Percentiles rank a stretch among this genome's conserved stretches.
Conservation (phyloP, 1,140 invertebrate genomes). For the Contarinia nasturtii region DNA sequence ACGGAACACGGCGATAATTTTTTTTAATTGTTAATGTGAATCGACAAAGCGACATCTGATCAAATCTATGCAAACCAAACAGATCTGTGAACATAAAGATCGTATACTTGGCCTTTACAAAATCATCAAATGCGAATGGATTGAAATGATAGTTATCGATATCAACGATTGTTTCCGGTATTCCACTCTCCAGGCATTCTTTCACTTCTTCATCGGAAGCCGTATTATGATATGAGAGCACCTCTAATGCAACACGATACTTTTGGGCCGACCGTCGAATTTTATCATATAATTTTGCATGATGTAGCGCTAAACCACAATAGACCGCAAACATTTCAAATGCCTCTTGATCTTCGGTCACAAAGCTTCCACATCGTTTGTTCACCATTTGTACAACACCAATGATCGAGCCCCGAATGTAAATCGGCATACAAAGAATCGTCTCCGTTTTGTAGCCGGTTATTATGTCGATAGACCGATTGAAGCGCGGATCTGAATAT, state of each 20-base stretch:
- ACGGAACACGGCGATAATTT: slow-evolving; percentile 63
- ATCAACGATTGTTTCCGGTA: slow-evolving; percentile 18
- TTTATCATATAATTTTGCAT: slow-evolving; percentile 70
- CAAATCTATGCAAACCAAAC: slow-evolving; percentile 39
- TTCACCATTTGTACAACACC: slow-evolving; percentile 82
- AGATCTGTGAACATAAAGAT: slow-evolving; percentile 65
- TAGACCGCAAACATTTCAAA: slow-evolving; percentile 73
- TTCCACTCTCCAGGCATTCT: slow-evolving; percentile 24
- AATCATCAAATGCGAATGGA: slow-evolving; percentile 42
- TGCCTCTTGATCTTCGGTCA: slow-evolving; percentile 55
- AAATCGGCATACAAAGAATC: slow-evolving; percentile 74
- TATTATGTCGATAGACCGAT: slow-evolving; percentile 51
- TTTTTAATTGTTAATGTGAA: slow-evolving; percentile 66
- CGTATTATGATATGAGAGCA: slow-evolving; percentile 69
- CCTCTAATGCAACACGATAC: slow-evolving; percentile 62
- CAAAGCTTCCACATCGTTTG: slow-evolving; percentile 48
- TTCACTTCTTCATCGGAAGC: slow-evolving; percentile 50
- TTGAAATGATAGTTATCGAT: slow-evolving; percentile 50
- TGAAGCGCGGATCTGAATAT: slow-evolving; percentile 61
- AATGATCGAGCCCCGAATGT: slow-evolving; percentile 51
- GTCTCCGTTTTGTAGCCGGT: slow-evolving; percentile 58
- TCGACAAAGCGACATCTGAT: slow-evolving; percentile 38
- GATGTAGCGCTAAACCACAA: slow-evolving; percentile 66
- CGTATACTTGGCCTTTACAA: slow-evolving; percentile 46
- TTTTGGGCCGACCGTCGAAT: slow-evolving; percentile 68